These are phyloP conservation scores for Pogoniulus pusillus DNA, from an alignment of 2,797 vertebrate species.

Conservation along the genomic window DNA sequence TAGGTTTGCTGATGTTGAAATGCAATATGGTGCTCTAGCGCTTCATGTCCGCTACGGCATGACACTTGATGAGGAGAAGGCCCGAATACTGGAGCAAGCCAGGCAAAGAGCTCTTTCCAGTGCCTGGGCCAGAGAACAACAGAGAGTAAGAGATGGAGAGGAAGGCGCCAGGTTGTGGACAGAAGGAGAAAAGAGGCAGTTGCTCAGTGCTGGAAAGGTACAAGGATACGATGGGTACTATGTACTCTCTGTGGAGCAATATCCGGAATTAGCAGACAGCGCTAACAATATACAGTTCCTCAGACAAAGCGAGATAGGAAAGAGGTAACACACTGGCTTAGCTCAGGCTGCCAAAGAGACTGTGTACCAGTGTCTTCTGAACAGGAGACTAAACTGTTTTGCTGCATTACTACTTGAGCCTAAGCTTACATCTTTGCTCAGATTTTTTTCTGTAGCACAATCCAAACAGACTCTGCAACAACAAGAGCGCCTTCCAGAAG, in stretches of 20 bases:
- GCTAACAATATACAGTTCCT: constrained; percentile 98
- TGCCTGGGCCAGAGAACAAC: constrained; percentile 94
- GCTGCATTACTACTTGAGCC: constrained; percentile 87
- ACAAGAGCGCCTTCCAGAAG: constrained; percentile 80
- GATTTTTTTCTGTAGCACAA: constrained; percentile 92
- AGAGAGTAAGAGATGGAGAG: constrained; percentile 92
- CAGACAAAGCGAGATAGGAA: constrained; percentile 98
- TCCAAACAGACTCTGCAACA: constrained; percentile 79
- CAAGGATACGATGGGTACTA: constrained; percentile 98
- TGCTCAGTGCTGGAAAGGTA: constrained; percentile 93
- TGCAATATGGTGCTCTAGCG: constrained; percentile 88
- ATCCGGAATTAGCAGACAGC: constrained; percentile 97
- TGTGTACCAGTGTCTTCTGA: constrained; percentile 73
- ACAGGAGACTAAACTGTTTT: constrained; percentile 80
- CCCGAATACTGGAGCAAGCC: constrained; percentile 92
- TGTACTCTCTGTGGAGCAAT: constrained; percentile 98
- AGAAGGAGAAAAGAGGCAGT: constrained; percentile 97
- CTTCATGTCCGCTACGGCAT: constrained; percentile 96
- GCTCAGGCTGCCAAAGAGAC: constrained; percentile 86
- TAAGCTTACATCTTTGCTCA: constrained; percentile 85
- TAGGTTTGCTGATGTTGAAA: constrained; percentile 95
- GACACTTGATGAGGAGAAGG: constrained; percentile 95
- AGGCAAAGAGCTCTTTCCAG: constrained; percentile 92
- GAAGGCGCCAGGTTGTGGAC: constrained; percentile 95
- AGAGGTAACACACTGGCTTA: constrained; percentile 93